These are phyloP conservation scores for Callorhinus ursinus DNA, from an alignment of 2,113 vertebrate genomes.

Conservation along the genomic window DNA sequence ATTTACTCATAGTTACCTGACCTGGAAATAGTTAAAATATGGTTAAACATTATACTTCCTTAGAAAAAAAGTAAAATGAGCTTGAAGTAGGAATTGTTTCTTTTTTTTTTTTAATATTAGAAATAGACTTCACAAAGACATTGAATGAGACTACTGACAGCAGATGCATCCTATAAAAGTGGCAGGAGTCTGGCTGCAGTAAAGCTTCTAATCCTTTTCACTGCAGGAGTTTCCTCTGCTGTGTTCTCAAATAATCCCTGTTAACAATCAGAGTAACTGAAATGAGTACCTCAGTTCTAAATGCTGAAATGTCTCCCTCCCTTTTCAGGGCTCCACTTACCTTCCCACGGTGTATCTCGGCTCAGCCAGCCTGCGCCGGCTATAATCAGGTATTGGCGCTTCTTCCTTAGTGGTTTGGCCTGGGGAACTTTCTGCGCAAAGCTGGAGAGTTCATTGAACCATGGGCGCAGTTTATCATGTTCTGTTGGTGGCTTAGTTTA, in stretches of 20 bases:
- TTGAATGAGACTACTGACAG: background rate
- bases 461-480: background rate
- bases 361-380: background rate
- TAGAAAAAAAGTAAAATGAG: background rate
- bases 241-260: background rate
- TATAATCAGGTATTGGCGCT: background rate
- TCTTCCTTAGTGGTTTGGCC: background rate
- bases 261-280: background rate
- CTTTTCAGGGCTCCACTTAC: background rate
- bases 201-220: background rate
- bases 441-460: background rate
- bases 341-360: background rate
- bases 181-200: background rate
- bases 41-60: background rate
- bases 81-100: background rate
- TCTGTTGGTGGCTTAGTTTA: background rate
- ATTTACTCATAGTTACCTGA: background rate
- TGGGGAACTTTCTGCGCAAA: background rate
- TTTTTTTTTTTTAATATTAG: background rate
- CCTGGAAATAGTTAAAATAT: background rate
- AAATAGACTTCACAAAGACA: background rate
- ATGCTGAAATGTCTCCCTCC: background rate
- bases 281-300: background rate
- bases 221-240: background rate
- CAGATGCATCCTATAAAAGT: background rate